These are phyloP conservation scores for Papilio gigon DNA, from an alignment of 2,888 invertebrate genomes.

Conservation along the genomic window DNA sequence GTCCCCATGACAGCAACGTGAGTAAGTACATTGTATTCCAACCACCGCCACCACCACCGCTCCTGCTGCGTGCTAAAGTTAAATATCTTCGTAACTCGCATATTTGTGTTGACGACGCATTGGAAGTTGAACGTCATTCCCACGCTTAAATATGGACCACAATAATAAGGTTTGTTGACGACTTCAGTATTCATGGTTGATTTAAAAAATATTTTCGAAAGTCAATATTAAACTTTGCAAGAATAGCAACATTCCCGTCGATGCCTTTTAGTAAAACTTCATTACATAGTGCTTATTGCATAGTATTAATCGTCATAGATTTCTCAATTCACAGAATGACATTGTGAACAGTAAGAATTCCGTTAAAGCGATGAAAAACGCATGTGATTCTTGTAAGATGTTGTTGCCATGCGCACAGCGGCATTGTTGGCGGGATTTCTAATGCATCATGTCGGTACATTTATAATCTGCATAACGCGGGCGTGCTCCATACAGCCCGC, in stretches of 20 bases:
- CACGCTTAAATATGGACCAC: neutral
- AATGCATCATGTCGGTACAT: neutral
- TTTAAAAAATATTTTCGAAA: neutral
- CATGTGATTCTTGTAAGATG: conserved; percentile 1
- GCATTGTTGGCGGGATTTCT: conserved; percentile 33
- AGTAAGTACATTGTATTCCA: conserved; percentile 15
- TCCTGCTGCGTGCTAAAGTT: conserved; percentile 9
- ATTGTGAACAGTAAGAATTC: neutral
- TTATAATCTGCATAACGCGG: conserved; percentile 27
- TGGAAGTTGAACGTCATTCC: neutral
- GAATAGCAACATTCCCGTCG: neutral
- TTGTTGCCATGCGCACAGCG: conserved; percentile 18
- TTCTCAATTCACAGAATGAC: neutral
- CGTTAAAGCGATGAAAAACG: conserved; percentile 1
- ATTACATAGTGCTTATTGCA: too few relatives aligned
- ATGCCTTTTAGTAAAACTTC: too few relatives aligned
- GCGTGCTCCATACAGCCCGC: conserved; percentile 18
- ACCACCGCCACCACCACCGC: conserved; percentile 1
- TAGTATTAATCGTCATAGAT: too few relatives aligned
- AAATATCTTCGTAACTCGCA: neutral
- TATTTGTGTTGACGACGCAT: conserved; percentile 3
- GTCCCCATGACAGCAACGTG: conserved; percentile 3
- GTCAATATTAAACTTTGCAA: too few relatives aligned
- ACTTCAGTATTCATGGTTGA: neutral
- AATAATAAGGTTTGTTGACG: neutral